phyloP scores from a whole-genome alignment of 2,797 vertebrate species.

The Scolopax rusticola region DNA sequence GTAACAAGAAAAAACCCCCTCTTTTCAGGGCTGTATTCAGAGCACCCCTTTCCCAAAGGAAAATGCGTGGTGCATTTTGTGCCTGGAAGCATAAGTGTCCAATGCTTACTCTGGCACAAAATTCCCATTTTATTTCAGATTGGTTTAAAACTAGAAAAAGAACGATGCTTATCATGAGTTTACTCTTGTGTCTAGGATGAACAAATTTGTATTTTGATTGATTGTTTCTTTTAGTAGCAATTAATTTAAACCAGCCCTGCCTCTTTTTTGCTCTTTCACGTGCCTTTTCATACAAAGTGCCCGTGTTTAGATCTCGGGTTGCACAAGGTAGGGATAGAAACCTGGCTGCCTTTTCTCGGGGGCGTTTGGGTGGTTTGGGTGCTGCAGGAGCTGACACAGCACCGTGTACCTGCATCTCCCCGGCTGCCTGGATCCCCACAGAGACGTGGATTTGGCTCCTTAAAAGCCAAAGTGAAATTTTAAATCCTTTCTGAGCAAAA shows the following conservation, averaged over 20 bases:
- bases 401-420: neutral
- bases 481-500: neutral
- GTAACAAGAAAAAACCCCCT: fast-evolving
- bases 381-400: neutral
- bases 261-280: neutral
- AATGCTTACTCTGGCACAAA: neutral
- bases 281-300: neutral
- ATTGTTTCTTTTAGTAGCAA: neutral
- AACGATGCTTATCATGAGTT: neutral
- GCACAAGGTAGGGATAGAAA: neutral
- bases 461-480: neutral
- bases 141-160: neutral
- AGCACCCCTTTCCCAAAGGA: neutral
- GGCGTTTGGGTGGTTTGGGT: fast-evolving
- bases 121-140: neutral
- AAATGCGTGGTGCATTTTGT: neutral
- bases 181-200: neutral
- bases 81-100: neutral
- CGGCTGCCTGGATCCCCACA: neutral
- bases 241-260: neutral
- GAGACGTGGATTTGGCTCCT: neutral
- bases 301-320: neutral
- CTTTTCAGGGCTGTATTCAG: neutral
- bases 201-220: neutral
- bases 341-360: neutral